Evolutionary conservation across 2,888 invertebrate genomes (phyloP).

Genomic region (Amblyjoppa fuscipennis): DNA sequence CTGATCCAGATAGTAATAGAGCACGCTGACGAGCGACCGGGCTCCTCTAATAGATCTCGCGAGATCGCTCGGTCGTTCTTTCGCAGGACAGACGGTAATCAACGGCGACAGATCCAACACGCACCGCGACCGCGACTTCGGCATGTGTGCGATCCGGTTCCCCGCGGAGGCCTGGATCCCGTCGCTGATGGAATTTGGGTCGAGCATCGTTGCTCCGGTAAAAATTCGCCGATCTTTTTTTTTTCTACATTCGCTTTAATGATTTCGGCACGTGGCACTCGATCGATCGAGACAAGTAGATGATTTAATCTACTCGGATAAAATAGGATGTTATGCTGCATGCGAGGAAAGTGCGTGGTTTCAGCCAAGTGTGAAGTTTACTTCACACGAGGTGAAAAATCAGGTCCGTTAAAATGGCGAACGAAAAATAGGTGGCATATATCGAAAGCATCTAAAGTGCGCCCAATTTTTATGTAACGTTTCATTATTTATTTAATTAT

Average conservation of each 20-base stretch:
- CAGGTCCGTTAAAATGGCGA: no score
- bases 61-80: conserved; percentile 40
- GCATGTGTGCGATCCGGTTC: conserved; percentile 60
- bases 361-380: no score
- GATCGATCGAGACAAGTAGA: conserved; percentile 39
- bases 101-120: conserved; percentile 31
- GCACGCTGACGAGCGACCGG: not conserved
- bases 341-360: no score
- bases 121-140: conserved; percentile 13
- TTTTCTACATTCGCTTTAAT: conserved; percentile 48
- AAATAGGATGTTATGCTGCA: no score
- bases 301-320: no score
- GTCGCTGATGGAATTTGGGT: conserved; percentile 55
- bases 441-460: no score
- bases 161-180: conserved; percentile 53
- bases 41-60: conserved; percentile 17
- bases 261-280: conserved; percentile 37
- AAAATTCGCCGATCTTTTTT: conserved; percentile 49
- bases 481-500: no score
- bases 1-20: conserved; percentile 37
- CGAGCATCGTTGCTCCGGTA: conserved; percentile 38
- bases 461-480: no score
- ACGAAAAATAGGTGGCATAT: no score
- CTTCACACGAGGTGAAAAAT: no score
- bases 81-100: not conserved